Conservation (phyloP, 2,888 invertebrate genomes). For the Phorcus lineatus region DNA sequence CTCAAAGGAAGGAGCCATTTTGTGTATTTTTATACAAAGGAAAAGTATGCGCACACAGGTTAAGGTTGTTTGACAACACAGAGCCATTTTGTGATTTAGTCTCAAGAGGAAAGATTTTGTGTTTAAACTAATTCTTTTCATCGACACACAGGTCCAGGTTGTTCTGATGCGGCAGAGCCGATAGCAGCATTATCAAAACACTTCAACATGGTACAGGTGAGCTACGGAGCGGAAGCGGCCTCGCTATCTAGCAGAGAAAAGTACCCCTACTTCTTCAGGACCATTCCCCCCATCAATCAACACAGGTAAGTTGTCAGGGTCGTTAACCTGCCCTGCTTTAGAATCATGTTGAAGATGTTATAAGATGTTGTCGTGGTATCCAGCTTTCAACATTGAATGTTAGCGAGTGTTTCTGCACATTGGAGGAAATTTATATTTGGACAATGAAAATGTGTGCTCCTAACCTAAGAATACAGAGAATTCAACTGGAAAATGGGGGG, state of each 20-base stretch:
- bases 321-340: background rate
- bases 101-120: too few relatives aligned
- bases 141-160: slow-evolving; percentile 81
- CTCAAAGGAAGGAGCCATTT: too few relatives aligned
- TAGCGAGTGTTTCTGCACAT: too few relatives aligned
- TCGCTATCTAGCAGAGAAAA: slow-evolving; percentile 82
- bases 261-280: slow-evolving; percentile 87
- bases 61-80: too few relatives aligned
- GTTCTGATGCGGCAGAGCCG: slow-evolving; percentile 88
- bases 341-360: too few relatives aligned
- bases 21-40: too few relatives aligned
- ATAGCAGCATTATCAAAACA: slow-evolving; percentile 86
- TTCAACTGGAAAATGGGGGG: too few relatives aligned
- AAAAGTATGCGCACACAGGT: too few relatives aligned
- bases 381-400: background rate
- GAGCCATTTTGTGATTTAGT: too few relatives aligned
- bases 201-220: slow-evolving; percentile 84
- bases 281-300: slow-evolving; percentile 86
- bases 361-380: background rate
- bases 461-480: too few relatives aligned
- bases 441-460: too few relatives aligned
- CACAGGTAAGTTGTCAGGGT: slow-evolving; percentile 77
- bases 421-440: too few relatives aligned
- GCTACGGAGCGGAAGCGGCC: slow-evolving; percentile 87
- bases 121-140: background rate